Percentiles rank a stretch among this genome's conserved stretches.
These are phyloP conservation scores for Sminthurinus aureus DNA, from an alignment of 2,888 invertebrate species.

Conservation along the genomic window DNA sequence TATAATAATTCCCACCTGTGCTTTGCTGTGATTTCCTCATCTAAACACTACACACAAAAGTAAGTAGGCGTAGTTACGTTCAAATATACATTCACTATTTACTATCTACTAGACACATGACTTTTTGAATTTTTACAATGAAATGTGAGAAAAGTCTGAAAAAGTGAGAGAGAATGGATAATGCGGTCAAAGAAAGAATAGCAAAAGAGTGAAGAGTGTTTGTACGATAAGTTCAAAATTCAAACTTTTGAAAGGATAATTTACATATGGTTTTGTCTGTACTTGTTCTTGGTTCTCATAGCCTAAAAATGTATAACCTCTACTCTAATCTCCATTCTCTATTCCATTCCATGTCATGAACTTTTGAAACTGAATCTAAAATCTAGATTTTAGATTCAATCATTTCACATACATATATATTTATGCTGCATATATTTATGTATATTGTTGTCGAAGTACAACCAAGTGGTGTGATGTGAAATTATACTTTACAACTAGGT, in stretches of 20 bases:
- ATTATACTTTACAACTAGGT: background rate
- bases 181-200: background rate
- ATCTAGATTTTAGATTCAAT: background rate
- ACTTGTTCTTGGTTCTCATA: background rate
- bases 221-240: background rate
- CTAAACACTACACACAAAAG: too few relatives aligned
- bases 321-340: background rate
- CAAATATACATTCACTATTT: too few relatives aligned
- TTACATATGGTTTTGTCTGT: background rate
- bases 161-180: too few relatives aligned
- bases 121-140: too few relatives aligned
- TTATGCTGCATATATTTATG: background rate
- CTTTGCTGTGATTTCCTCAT: too few relatives aligned
- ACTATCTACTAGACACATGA: too few relatives aligned
- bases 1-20: too few relatives aligned
- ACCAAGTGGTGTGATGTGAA: background rate
- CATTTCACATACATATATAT: background rate
- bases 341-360: background rate
- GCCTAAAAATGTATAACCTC: background rate
- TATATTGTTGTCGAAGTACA: background rate
- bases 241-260: background rate
- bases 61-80: too few relatives aligned
- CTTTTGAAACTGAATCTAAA: background rate
- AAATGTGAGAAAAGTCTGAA: too few relatives aligned
- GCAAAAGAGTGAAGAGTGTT: too few relatives aligned